Evolutionary conservation across 2,888 invertebrate genomes (phyloP).

Genomic region (Drosophila anceps): DNA sequence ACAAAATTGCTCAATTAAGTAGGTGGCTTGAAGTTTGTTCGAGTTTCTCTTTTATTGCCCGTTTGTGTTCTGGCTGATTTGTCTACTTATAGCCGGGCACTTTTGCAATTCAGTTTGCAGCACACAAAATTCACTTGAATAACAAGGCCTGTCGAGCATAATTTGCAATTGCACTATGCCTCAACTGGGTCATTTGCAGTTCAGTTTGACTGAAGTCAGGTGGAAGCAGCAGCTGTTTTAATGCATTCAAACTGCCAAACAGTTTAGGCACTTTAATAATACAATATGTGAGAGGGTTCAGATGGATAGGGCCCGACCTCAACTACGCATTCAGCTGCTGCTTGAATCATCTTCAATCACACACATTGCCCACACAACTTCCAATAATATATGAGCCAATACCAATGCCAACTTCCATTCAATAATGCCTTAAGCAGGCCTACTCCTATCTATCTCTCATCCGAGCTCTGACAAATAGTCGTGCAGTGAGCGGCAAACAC

Average conservation of each 20-base stretch:
- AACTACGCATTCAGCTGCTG: neutral
- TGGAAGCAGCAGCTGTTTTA: neutral
- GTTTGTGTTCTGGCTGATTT: constrained; percentile 30
- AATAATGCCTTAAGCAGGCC: constrained; percentile 4
- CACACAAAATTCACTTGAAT: constrained; percentile 26
- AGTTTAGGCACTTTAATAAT: neutral
- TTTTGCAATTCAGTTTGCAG: constrained; percentile 35
- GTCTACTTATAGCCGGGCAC: constrained; percentile 20
- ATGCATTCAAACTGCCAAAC: neutral
- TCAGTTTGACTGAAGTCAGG: neutral
- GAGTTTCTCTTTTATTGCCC: constrained; percentile 13
- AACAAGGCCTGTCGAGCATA: constrained; percentile 25
- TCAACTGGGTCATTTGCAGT: constrained; percentile 1
- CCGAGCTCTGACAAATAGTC: constrained; percentile 33
- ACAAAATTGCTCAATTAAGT: constrained; percentile 64
- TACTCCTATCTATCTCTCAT: constrained; percentile 2
- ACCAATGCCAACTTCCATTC: neutral
- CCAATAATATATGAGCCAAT: neutral
- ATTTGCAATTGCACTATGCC: constrained; percentile 15
- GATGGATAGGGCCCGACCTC: neutral
- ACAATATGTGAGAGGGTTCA: neutral
- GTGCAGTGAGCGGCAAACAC: constrained; percentile 1
- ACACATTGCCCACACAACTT: neutral
- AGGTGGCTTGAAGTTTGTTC: constrained; percentile 21
- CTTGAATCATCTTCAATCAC: neutral